Conservation (phyloP, 2,888 invertebrate genomes). For the Miltochrista miniata region DNA sequence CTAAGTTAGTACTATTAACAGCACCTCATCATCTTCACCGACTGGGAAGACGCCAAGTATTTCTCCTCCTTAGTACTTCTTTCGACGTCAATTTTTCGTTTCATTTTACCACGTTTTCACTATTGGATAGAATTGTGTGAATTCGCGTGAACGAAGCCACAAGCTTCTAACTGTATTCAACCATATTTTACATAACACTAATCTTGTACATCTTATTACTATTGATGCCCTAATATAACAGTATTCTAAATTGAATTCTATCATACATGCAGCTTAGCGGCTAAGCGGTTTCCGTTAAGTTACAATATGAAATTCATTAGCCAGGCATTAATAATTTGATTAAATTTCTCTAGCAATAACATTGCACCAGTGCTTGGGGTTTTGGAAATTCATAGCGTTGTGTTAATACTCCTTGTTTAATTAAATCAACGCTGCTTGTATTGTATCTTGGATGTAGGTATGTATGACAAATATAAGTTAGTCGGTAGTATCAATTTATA, state of each 20-base stretch:
- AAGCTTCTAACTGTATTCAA: too few species aligned
- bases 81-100: too few species aligned
- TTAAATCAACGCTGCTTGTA: slow-evolving; percentile 7
- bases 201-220: background rate
- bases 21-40: too few species aligned
- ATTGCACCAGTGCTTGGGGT: slow-evolving; percentile 28
- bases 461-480: too few species aligned
- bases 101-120: too few species aligned
- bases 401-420: slow-evolving; percentile 16
- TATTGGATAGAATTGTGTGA: too few species aligned
- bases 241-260: slow-evolving; percentile 1
- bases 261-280: slow-evolving; percentile 3
- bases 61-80: too few species aligned
- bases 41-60: too few species aligned
- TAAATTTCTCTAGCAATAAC: slow-evolving; percentile 28
- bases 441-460: background rate
- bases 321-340: slow-evolving; percentile 39
- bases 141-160: too few species aligned
- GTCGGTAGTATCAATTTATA: too few species aligned
- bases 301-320: slow-evolving; percentile 28
- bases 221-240: background rate
- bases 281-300: slow-evolving; percentile 12
- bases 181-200: background rate
- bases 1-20: too few species aligned
- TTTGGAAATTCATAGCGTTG: slow-evolving; percentile 9